Evolutionary conservation across 2,888 invertebrate species (phyloP), one percentile per base, ranked within the genome.

Genomic region (Drosophila affinis): DNA sequence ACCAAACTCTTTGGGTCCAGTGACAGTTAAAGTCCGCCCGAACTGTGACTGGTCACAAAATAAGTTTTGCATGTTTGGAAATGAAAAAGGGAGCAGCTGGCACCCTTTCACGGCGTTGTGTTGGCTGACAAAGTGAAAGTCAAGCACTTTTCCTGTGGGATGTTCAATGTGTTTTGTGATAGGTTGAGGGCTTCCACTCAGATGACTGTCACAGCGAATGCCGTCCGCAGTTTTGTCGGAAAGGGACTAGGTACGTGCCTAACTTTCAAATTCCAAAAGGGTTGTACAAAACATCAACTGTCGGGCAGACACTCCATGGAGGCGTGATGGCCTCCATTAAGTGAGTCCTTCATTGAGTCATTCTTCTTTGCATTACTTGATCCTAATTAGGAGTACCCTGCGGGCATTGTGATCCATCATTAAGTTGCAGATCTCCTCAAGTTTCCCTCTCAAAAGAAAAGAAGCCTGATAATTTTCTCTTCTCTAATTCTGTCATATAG

Each of bases 401-500:
- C 6, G 2, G 6, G 4, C 39, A 6, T 6, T 39, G 39, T 34
- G 2, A 2, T 39, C 2, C 14, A 6, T 6, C 6, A 39, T 2
- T 2, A 62, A 10, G 10, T 44, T 21, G 17, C 21, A 3, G 6
- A n/a, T 9, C 12, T 12, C 48, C 39, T 48, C n/a, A 6, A 39
- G 1, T 14, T 14, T 39, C 2, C 34, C 34, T 3, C 34, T 4
- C 34, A 34, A 34, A 34, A 4, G 4, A 46, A 39, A 21, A 29
- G 17, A 62, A 62, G 3, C 21, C 21, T 21, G 21, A 0, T 3
- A 3, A 21, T 21, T 21, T 21, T 21, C 21, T 21, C 21, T n/a
- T n/a, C 3, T 21, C 3, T 21, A 21, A 21, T 21, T 54, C 48
- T 54, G 17, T 12, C 17, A 49, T 51, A 67, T 45, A 67, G 51